phyloP scores from a whole-genome alignment of 1,140 invertebrate genomes.

The Scaptomyza pallida region DNA sequence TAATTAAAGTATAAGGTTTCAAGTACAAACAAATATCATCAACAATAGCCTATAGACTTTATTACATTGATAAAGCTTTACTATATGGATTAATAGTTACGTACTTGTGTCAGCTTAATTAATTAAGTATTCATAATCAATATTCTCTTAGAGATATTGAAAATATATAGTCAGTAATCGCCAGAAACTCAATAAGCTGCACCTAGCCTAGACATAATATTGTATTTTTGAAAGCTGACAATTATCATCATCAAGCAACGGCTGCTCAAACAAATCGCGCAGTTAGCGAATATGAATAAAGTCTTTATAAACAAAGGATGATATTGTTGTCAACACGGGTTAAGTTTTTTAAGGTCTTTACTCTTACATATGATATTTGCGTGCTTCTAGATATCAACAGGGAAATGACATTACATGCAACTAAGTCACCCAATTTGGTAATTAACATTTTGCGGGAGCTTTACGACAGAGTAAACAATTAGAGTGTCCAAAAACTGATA shows the following conservation, averaged over 20 bases:
- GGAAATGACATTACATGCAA: conserved; percentile 6
- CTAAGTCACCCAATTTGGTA: neutral
- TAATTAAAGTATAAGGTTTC: conserved; percentile 9
- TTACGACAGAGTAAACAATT: conserved; percentile 27
- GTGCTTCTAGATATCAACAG: neutral
- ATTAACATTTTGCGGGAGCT: conserved; percentile 16
- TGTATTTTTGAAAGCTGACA: neutral
- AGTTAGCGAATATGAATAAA: neutral
- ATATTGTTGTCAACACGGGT: neutral
- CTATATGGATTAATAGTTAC: neutral
- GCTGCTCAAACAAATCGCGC: neutral
- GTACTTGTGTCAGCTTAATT: neutral
- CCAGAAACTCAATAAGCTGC: conserved; percentile 11
- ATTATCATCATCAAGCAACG: neutral
- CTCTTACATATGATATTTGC: too few relatives aligned
- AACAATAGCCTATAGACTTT: too few relatives aligned
- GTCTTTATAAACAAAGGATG: neutral
- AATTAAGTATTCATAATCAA: conserved; percentile 6
- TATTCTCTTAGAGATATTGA: neutral
- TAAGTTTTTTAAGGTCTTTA: too few relatives aligned
- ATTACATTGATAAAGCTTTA: neutral
- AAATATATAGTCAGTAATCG: conserved; percentile 16
- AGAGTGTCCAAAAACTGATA: conserved; percentile 40
- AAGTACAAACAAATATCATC: too few relatives aligned
- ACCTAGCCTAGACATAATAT: neutral